These are phyloP conservation scores for Xiphorhynchus elegans DNA, from an alignment of 2,113 vertebrate species.

Conservation along the genomic window DNA sequence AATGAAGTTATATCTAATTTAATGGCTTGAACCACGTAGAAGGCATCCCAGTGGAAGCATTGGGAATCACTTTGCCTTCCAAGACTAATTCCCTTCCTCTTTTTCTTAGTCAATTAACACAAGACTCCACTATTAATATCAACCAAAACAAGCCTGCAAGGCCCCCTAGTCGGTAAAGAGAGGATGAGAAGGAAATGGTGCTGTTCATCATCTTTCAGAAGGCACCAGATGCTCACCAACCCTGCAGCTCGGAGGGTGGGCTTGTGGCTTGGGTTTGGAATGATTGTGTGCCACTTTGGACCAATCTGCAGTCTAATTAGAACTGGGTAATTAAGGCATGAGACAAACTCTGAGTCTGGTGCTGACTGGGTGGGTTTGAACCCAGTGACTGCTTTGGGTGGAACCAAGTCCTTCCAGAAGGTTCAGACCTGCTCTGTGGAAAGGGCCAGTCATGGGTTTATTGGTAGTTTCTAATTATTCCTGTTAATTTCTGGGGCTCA, in stretches of 20 bases:
- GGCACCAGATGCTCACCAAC: conserved; percentile 37
- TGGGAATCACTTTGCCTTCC: not conserved
- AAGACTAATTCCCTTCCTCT: conserved; percentile 2
- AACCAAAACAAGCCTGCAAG: not conserved
- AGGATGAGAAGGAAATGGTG: not conserved
- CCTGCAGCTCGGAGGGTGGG: not conserved
- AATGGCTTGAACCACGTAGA: not conserved
- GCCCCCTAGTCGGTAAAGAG: not conserved
- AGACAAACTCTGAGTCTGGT: not conserved
- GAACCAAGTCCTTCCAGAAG: not conserved
- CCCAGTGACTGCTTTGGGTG: not conserved
- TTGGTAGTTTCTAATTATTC: not conserved
- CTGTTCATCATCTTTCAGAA: not conserved
- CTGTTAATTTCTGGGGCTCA: not conserved
- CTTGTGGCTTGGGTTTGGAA: not conserved
- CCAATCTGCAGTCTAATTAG: not conserved
- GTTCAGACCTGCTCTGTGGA: not conserved
- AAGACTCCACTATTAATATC: not conserved
- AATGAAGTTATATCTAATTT: not conserved
- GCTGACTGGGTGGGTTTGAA: not conserved
- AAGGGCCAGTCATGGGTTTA: fast-evolving
- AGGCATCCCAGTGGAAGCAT: not conserved
- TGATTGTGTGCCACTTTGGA: not conserved
- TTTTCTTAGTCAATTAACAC: conserved; percentile 47
- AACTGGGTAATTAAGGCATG: not conserved